Evolutionary conservation across 1,140 invertebrate species (phyloP), one percentile per base, ranked within the genome.

Genomic region (Zaprionus ghesquierei): DNA sequence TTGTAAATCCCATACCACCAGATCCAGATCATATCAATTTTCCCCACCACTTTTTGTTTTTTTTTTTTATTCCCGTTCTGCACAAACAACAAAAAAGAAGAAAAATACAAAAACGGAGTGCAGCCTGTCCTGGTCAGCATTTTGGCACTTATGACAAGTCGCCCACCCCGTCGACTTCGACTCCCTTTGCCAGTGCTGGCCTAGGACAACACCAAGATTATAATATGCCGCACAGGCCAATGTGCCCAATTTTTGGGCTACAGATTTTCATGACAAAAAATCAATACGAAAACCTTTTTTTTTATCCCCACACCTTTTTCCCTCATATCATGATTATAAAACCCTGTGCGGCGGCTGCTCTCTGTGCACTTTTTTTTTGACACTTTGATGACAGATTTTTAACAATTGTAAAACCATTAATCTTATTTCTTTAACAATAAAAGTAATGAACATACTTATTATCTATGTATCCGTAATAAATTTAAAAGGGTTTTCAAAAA

Each of bases 131-230:
- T 55, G 61, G 54, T 6, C 10, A 58, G 65, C 38, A 58, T 69
- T 59, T 77, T 84, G 85, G 80, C 85, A 80, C 84, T 54, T 18
- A 89, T 89, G 84, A 89, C 70, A 79, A 84, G 74, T 71, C 56
- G 18, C 3, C 2, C 35, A 5, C 15, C 1, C 5, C 6, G 5
- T 41, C 50, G 20, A 51, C 55, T 80, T 76, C 31, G 79, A 89
- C 8, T 8, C 33, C 10, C 2, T 44, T 64, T 80, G 84, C 85
- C 77, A 63, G 35, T 72, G 66, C 66, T 20, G 50, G 29, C 9
- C 60, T 20, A 38, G 8, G 60, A 64, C 79, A 75, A 77, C 33
- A n/a, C 44, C 49, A n/a, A 60, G 12, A 87, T 38, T 66, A 51
- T 15, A n/a, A 12, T 13, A 49, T 64, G 53, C 56, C 69, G 63